A percentile compares a stretch with the other conserved stretches of the same genome.
Conservation (phyloP, 2,113 vertebrate genomes). For the Cyanoramphus novaezelandiae region DNA sequence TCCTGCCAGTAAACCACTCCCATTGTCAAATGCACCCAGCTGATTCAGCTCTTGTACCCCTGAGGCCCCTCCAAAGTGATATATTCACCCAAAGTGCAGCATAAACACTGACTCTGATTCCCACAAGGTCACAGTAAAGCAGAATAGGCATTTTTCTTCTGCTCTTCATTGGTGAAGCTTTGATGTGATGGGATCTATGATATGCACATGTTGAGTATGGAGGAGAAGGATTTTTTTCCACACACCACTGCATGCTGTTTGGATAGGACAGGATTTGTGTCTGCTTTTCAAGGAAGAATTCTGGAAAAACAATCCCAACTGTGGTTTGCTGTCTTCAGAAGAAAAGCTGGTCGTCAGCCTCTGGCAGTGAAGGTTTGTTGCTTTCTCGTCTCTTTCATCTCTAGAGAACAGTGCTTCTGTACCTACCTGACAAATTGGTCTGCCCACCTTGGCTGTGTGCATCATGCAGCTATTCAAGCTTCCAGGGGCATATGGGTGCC, state of each 20-base stretch:
- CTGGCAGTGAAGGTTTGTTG: neutral
- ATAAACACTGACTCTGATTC: neutral
- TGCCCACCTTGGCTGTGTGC: neutral
- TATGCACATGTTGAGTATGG: neutral
- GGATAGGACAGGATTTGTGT: neutral
- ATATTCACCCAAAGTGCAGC: neutral
- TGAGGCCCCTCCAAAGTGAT: neutral
- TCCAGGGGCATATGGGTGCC: neutral
- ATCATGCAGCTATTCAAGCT: neutral
- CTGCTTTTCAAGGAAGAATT: neutral
- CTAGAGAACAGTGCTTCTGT: neutral
- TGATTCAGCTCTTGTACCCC: neutral
- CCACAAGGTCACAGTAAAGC: neutral
- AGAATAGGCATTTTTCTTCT: neutral
- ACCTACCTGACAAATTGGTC: neutral
- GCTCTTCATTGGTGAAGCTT: neutral
- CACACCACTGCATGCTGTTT: fast-evolving
- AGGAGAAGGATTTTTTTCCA: neutral
- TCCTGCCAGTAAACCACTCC: neutral
- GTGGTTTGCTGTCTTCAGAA: neutral
- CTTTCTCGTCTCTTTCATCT: neutral
- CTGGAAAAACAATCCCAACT: neutral
- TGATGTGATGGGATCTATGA: neutral
- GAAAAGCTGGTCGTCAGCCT: neutral
- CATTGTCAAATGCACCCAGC: fast-evolving